These are phyloP conservation scores for Theocolax elegans DNA, from an alignment of 1,140 invertebrate genomes.

Conservation along the genomic window DNA sequence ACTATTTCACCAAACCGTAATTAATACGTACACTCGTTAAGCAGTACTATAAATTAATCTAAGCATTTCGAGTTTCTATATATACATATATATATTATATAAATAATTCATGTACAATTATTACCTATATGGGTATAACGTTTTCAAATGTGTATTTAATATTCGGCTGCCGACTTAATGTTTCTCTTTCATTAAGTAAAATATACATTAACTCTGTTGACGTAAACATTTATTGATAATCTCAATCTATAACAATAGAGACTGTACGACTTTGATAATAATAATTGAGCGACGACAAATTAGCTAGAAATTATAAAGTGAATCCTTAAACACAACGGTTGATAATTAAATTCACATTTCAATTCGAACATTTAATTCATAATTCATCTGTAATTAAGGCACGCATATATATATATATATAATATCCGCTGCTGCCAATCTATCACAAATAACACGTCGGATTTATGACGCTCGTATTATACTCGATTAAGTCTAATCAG, in stretches of 20 bases:
- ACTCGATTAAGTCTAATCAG: background rate
- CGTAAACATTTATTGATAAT: too few relatives aligned
- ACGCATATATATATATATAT: too few relatives aligned
- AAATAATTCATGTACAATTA: too few relatives aligned
- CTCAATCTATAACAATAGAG: too few relatives aligned
- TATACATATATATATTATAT: too few relatives aligned
- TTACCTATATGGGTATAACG: background rate
- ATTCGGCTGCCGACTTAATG: background rate
- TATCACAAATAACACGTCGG: background rate
- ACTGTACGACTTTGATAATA: too few relatives aligned
- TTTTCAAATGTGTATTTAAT: background rate
- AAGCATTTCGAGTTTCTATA: too few relatives aligned
- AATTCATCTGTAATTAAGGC: slow-evolving; percentile 8
- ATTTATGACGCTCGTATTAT: background rate
- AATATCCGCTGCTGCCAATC: slow-evolving; percentile 9
- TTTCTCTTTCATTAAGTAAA: background rate
- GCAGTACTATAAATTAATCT: too few relatives aligned
- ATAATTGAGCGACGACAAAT: background rate
- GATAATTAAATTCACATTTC: background rate
- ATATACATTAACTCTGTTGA: background rate
- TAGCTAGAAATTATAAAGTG: background rate
- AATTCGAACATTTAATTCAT: background rate
- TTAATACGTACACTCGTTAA: too few relatives aligned
- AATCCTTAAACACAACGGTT: background rate
- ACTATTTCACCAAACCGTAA: too few relatives aligned